Percentiles rank a stretch among this genome's conserved stretches.
Evolutionary conservation across 2,797 vertebrate species (phyloP).

Genomic region (Oreochromis grahami): DNA sequence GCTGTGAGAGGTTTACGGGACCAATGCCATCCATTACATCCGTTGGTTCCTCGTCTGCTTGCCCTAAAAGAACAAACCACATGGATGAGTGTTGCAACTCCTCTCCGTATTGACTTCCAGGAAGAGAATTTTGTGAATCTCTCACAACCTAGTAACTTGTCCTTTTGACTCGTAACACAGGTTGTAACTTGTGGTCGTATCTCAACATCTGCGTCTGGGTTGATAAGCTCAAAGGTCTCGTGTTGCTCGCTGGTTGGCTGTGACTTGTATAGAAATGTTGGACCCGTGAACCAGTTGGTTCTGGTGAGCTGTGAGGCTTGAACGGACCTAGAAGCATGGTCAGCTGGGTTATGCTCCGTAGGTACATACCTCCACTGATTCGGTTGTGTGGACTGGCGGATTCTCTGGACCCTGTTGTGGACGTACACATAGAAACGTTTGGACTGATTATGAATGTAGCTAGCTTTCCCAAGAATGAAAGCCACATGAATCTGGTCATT

Average conservation of each 20-base stretch:
- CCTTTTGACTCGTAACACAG: neutral
- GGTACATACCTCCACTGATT: neutral
- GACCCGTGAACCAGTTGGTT: neutral
- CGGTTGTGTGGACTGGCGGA: neutral
- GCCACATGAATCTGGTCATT: too few relatives aligned
- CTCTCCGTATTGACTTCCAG: neutral
- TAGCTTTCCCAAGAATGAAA: neutral
- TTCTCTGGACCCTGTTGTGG: neutral
- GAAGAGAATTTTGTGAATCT: neutral
- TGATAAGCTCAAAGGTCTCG: rapidly evolving
- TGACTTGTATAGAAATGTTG: neutral
- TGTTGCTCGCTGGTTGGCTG: neutral
- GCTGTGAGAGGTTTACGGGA: neutral
- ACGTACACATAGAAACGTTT: neutral
- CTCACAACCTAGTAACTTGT: neutral
- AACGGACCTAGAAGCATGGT: rapidly evolving
- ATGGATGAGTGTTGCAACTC: neutral
- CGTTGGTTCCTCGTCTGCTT: neutral
- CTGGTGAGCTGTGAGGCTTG: neutral
- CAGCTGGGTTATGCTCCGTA: neutral
- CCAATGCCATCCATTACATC: neutral
- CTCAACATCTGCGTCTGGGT: neutral
- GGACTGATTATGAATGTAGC: neutral
- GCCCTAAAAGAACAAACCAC: neutral
- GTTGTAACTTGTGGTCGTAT: rapidly evolving